Percentiles rank a stretch among this genome's conserved stretches.
Evolutionary conservation across 2,797 vertebrate species (phyloP).

Genomic region (Rhinoraja longicauda): DNA sequence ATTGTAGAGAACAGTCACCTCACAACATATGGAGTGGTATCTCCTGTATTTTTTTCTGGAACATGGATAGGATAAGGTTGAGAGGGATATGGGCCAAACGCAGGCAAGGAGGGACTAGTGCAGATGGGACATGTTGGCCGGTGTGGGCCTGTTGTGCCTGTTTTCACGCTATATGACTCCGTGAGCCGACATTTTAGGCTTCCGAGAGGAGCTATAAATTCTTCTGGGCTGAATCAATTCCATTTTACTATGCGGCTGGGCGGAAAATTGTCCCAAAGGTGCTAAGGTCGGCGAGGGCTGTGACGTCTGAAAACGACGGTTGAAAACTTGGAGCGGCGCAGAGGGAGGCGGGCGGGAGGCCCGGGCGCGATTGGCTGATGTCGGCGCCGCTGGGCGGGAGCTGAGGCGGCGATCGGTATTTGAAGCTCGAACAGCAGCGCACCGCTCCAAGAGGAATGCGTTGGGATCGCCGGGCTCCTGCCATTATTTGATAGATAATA

Average conservation of each 20-base stretch:
- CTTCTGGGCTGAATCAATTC: too few species aligned
- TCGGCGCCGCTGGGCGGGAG: not conserved
- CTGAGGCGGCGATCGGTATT: not conserved
- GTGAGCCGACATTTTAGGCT: not conserved
- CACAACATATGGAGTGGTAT: too few species aligned
- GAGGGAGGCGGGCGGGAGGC: not conserved
- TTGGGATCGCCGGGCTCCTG: not conserved
- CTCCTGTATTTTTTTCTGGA: too few species aligned
- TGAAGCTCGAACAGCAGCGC: slow-evolving; percentile 19
- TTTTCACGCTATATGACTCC: too few species aligned
- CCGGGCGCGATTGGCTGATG: not conserved
- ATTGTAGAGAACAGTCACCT: too few species aligned
- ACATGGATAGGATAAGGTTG: too few species aligned
- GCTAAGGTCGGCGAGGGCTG: not conserved
- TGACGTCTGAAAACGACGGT: not conserved
- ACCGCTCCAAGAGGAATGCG: not conserved
- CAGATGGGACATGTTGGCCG: too few species aligned
- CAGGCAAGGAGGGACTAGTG: too few species aligned
- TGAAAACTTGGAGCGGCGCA: not conserved
- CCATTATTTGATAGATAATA: not conserved
- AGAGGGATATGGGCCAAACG: too few species aligned
- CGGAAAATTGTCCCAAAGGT: not conserved
- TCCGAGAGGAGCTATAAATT: too few species aligned
- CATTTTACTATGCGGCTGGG: not conserved
- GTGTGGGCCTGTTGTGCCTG: too few species aligned